Evolutionary conservation across 2,113 vertebrate genomes (phyloP).

Genomic region (Gasterosteus nipponicus): DNA sequence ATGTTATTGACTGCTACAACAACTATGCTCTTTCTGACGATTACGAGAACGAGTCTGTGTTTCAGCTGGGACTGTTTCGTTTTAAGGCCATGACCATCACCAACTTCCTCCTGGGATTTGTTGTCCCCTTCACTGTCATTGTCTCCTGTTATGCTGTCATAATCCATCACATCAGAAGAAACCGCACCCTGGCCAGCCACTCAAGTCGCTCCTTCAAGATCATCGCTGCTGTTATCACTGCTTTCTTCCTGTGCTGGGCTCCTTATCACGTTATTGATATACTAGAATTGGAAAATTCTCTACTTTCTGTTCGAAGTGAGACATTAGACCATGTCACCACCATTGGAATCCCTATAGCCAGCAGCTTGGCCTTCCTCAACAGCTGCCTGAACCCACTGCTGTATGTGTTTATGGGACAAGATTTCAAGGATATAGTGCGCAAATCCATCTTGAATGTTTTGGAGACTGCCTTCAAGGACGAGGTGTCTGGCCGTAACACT

Average conservation of each 20-base stretch:
- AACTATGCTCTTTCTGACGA: conserved; percentile 76
- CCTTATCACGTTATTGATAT: conserved; percentile 85
- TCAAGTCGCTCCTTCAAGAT: conserved; percentile 86
- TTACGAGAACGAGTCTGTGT: conserved; percentile 34
- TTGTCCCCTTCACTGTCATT: conserved; percentile 85
- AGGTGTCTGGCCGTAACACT: conserved; percentile 44
- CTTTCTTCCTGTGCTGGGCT: conserved; percentile 90
- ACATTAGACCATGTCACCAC: conserved; percentile 54
- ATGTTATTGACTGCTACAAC: conserved; percentile 77
- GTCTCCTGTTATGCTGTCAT: conserved; percentile 85
- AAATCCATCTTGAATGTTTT: conserved; percentile 80
- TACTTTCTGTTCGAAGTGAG: conserved; percentile 31
- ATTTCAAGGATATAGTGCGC: conserved; percentile 82
- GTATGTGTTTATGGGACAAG: conserved; percentile 86
- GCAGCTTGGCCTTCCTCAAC: conserved; percentile 82
- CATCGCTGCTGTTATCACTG: conserved; percentile 85
- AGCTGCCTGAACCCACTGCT: conserved; percentile 85
- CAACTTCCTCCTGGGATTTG: conserved; percentile 84
- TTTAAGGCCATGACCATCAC: conserved; percentile 80
- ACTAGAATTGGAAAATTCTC: conserved; percentile 72
- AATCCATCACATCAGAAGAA: conserved; percentile 81
- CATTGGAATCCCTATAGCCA: conserved; percentile 75
- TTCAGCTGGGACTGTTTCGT: conserved; percentile 62
- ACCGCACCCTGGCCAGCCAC: conserved; percentile 79
- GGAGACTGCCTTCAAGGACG: conserved; percentile 81